Evolutionary conservation across 2,888 invertebrate genomes (phyloP).

Genomic region (Nymphalis urticae): DNA sequence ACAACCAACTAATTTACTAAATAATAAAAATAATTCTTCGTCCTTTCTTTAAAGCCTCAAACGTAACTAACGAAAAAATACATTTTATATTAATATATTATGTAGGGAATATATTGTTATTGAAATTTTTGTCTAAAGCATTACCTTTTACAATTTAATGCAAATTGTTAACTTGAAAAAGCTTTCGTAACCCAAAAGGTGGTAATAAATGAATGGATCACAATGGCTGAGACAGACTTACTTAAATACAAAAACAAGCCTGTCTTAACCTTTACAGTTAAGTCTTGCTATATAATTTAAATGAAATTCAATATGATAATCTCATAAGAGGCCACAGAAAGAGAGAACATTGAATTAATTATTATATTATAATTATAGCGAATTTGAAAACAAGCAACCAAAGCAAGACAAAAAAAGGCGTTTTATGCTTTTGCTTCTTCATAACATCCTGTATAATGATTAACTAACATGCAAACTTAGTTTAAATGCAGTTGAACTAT

Average conservation of each 20-base stretch:
- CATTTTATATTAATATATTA: no score
- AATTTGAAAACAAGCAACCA: neutral
- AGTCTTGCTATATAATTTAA: no score
- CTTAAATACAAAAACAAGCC: neutral
- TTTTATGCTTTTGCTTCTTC: neutral
- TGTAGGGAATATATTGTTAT: neutral
- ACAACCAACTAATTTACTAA: no score
- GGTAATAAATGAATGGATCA: neutral
- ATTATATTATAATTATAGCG: no score
- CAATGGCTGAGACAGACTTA: neutral
- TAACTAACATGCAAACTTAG: conserved; percentile 6
- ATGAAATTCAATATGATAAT: no score
- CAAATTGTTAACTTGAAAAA: neutral
- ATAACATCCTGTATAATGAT: neutral
- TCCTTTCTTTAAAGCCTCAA: no score
- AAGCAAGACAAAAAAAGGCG: neutral
- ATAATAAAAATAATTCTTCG: no score
- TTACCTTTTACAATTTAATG: neutral
- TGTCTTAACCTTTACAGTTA: neutral
- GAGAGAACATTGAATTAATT: no score
- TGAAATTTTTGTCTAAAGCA: neutral
- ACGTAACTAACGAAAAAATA: no score
- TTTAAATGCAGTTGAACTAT: neutral
- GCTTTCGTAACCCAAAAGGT: neutral
- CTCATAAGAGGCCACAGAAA: no score